These are phyloP conservation scores for Hemibagrus wyckioides DNA, from an alignment of 2,113 vertebrate species.

Conservation along the genomic window DNA sequence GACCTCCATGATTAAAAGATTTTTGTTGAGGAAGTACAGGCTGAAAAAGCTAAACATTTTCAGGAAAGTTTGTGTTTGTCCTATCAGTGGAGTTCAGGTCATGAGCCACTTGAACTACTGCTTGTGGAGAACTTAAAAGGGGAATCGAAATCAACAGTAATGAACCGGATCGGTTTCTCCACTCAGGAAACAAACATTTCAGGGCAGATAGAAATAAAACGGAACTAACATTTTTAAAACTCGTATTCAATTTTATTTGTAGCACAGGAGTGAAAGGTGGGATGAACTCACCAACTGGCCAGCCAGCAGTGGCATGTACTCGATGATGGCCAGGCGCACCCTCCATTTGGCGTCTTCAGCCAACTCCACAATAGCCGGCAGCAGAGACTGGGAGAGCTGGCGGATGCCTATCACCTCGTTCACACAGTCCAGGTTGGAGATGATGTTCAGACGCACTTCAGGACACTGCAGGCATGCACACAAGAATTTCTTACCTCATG, in stretches of 20 bases:
- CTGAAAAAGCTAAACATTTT: background rate
- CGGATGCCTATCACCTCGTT: conserved; percentile 89
- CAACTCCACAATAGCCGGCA: conserved; percentile 88
- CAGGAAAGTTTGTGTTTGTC: background rate
- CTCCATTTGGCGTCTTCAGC: conserved; percentile 92
- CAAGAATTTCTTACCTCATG: background rate
- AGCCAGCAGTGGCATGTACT: conserved; percentile 89
- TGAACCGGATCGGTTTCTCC: background rate
- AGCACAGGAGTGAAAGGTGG: background rate
- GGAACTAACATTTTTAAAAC: background rate
- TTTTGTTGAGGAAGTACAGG: background rate
- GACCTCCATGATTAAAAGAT: background rate
- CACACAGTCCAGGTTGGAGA: conserved; percentile 89
- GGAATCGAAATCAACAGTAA: background rate
- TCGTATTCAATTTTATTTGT: background rate
- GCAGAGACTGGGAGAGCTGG: conserved; percentile 88
- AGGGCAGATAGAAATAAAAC: background rate
- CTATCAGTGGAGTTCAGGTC: background rate
- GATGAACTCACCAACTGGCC: conserved; percentile 83
- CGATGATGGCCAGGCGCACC: conserved; percentile 87
- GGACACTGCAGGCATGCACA: conserved; percentile 75
- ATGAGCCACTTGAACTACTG: background rate
- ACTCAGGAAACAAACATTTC: background rate
- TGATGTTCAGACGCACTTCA: conserved; percentile 89
- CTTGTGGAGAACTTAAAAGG: background rate